phyloP scores from a whole-genome alignment of 2,797 vertebrate species.

The Acrocephalus scirpaceus region DNA sequence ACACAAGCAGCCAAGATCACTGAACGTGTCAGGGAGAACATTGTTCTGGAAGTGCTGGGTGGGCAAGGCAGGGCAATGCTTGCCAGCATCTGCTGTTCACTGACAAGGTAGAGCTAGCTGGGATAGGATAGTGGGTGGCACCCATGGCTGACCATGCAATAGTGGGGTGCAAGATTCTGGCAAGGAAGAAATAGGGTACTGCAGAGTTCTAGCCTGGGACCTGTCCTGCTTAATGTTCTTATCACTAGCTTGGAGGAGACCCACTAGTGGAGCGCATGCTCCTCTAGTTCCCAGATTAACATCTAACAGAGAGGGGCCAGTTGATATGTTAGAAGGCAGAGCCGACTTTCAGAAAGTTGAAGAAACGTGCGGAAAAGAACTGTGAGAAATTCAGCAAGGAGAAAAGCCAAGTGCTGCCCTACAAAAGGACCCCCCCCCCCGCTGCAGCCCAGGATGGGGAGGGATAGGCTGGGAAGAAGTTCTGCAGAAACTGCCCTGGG shows the following conservation, averaged over 20 bases:
- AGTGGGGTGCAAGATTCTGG: neutral
- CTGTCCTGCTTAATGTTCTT: neutral
- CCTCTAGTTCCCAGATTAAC: neutral
- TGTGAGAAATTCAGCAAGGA: neutral
- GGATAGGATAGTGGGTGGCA: accelerated
- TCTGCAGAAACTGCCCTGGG: neutral
- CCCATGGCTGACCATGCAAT: accelerated
- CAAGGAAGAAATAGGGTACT: neutral
- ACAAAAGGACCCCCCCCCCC: neutral
- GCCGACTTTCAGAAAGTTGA: neutral
- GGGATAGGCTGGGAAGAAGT: neutral
- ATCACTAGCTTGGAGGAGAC: neutral
- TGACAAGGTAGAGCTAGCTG: neutral
- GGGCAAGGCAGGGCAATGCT: accelerated
- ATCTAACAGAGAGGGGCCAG: neutral
- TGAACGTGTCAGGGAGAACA: neutral
- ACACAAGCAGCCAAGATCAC: neutral
- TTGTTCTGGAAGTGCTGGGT: neutral
- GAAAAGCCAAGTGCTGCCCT: neutral
- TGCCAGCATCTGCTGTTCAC: neutral
- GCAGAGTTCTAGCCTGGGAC: neutral
- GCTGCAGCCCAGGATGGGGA: neutral
- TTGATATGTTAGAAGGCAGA: neutral
- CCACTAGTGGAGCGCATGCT: accelerated
- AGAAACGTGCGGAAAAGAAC: neutral